These are phyloP conservation scores for Pedionomus torquatus DNA, from an alignment of 2,113 vertebrate genomes.

Conservation along the genomic window DNA sequence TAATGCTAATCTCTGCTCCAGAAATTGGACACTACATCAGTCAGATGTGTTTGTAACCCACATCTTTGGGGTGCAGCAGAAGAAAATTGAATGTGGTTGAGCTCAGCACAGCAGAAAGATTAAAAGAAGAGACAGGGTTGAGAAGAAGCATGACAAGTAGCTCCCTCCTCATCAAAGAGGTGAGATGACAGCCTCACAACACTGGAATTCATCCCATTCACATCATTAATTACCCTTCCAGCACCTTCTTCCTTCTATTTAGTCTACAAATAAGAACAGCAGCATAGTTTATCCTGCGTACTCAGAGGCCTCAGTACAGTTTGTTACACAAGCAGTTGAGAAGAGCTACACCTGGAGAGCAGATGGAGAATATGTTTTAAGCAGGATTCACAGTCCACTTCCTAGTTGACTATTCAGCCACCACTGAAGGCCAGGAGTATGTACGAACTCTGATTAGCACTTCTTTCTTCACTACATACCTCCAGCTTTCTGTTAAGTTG, in stretches of 20 bases:
- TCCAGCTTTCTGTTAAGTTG: constrained; percentile 81
- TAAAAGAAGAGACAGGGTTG: neutral
- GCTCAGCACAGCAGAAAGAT: neutral
- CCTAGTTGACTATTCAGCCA: neutral
- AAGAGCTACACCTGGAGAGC: neutral
- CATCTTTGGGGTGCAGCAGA: neutral
- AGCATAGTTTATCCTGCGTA: neutral
- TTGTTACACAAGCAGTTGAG: neutral
- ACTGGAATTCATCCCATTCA: neutral
- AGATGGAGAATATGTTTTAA: neutral
- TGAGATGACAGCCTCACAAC: neutral
- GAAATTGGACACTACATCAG: neutral
- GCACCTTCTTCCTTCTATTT: neutral
- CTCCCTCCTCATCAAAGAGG: neutral
- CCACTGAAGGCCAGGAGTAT: neutral
- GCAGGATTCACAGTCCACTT: neutral
- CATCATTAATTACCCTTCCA: neutral
- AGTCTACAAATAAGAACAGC: neutral
- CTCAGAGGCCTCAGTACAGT: neutral
- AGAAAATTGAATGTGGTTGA: neutral
- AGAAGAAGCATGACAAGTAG: neutral
- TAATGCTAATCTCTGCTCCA: constrained; percentile 26
- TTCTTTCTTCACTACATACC: constrained; percentile 68
- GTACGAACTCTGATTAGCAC: neutral
- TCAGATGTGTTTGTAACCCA: neutral